Base-by-base conservation (phyloP, 2,888 invertebrate genomes). In the Metallyticus violacea region DNA sequence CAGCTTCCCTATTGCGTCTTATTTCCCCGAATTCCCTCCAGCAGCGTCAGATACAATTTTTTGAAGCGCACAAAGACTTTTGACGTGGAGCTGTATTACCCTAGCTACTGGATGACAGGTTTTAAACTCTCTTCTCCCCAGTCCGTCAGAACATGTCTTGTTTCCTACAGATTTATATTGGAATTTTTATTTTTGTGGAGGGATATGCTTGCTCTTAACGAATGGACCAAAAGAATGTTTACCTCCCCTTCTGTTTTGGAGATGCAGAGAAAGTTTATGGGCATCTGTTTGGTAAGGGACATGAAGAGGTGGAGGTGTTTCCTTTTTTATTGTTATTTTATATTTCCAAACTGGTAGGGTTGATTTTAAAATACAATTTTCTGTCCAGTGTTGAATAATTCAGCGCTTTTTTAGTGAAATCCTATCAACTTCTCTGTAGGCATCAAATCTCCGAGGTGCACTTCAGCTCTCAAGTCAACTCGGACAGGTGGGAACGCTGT, bases 61-160 rank as follows among this genome's bases (percentile, higher is more conserved):
- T 83, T 83, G 76, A 77, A 83, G 29, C 83, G 77, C 77, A 83
- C 77, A 83, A 83, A 83, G 83, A 83, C 83, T 83, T 83, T 83
- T 83, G 83, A 83, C 83, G 83, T 83, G 77, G 25, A 28, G 25
- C 29, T 22, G 77, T 83, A 83, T 77, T 76, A 77, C 83, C 77
- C 40, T 4, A 62, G 40, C 40, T 15, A 62, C 28, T 28, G 77
- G 83, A 83, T 83, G 83, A 83, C 83, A 83, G 83, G 77, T 83
- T 83, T 83, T 83, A 28, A 83, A 77, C 77, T 27, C 83, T 62
- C 26, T 77, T 26, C 76, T 77, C n/a, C 26, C 40, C 40, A 62
- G 40, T 62, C 40, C 40, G 40, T 62, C 40, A 62, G 40, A 62
- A 26, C 83, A 83, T 26, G 83, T 83, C 83, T 83, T 83, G 83